Evolutionary conservation across 2,113 vertebrate species (phyloP).

Genomic region (Pseudopodoces humilis): DNA sequence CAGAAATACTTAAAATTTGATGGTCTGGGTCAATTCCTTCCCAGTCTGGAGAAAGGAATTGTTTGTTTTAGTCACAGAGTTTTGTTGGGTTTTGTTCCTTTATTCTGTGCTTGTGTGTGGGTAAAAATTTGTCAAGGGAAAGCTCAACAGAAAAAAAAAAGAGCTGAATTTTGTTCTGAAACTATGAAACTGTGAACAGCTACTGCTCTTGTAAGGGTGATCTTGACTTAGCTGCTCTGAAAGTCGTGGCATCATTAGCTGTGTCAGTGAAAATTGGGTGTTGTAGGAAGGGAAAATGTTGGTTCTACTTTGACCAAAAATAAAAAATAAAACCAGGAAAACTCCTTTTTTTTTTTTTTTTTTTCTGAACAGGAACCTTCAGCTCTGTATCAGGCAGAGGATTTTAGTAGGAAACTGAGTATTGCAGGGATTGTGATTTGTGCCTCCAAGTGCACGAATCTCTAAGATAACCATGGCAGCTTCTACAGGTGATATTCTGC

Average conservation of each 20-base stretch:
- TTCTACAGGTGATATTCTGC: not conserved
- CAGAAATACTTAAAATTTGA: not conserved
- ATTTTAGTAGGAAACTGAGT: not conserved
- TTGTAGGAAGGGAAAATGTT: not conserved
- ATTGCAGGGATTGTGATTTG: not conserved
- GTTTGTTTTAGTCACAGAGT: not conserved
- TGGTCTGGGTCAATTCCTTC: not conserved
- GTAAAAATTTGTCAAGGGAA: not conserved
- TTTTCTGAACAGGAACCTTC: not conserved
- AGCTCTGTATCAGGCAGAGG: not conserved
- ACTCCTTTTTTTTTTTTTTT: not conserved
- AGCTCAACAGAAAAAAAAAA: not conserved
- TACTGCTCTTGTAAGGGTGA: not conserved
- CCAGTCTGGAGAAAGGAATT: not conserved
- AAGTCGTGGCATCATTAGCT: not conserved
- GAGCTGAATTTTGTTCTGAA: not conserved
- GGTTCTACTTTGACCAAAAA: not conserved
- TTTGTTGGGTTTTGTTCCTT: not conserved
- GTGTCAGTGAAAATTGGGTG: not conserved
- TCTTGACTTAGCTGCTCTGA: not conserved
- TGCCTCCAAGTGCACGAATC: not conserved
- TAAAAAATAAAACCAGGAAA: not conserved
- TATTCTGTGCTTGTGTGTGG: not conserved
- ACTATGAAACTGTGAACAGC: not conserved
- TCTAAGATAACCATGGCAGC: not conserved